Percentiles rank a stretch among this genome's conserved stretches.
Evolutionary conservation across 2,113 vertebrate genomes (phyloP).

Genomic region (Passer montanus): DNA sequence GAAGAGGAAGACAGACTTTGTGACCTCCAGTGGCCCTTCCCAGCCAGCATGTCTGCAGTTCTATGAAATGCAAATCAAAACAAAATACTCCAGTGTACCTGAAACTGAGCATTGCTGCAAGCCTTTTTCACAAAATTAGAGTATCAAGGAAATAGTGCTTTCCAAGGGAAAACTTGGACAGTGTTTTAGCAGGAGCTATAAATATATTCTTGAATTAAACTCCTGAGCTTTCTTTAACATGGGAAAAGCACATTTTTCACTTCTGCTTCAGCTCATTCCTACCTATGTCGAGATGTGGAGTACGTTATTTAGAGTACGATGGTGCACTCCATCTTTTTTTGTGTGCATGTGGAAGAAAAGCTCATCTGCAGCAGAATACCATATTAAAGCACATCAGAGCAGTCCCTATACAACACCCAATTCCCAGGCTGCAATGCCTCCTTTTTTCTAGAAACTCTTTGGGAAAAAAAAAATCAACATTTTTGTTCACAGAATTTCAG

Average conservation of each 20-base stretch:
- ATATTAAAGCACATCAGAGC: neutral
- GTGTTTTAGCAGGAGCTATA: neutral
- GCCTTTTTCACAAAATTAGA: neutral
- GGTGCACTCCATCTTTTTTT: neutral
- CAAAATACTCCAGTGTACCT: neutral
- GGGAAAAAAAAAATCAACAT: neutral
- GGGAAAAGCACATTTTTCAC: neutral
- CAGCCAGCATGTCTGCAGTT: neutral
- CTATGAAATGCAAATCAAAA: neutral
- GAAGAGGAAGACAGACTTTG: neutral
- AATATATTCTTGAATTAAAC: neutral
- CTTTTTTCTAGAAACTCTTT: neutral
- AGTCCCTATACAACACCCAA: neutral
- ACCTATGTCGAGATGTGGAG: neutral
- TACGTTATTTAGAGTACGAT: neutral
- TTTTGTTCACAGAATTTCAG: conserved; percentile 29
- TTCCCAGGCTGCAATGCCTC: neutral
- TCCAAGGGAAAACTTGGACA: neutral
- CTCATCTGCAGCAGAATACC: neutral
- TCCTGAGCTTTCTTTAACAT: neutral
- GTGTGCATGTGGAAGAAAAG: neutral
- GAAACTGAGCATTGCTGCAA: neutral
- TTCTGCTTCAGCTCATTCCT: neutral
- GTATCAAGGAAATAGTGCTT: neutral
- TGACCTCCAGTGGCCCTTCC: neutral